A percentile compares a stretch with the other conserved stretches of the same genome.
Evolutionary conservation across 2,797 vertebrate genomes (phyloP).

Genomic region (Acipenser ruthenus): DNA sequence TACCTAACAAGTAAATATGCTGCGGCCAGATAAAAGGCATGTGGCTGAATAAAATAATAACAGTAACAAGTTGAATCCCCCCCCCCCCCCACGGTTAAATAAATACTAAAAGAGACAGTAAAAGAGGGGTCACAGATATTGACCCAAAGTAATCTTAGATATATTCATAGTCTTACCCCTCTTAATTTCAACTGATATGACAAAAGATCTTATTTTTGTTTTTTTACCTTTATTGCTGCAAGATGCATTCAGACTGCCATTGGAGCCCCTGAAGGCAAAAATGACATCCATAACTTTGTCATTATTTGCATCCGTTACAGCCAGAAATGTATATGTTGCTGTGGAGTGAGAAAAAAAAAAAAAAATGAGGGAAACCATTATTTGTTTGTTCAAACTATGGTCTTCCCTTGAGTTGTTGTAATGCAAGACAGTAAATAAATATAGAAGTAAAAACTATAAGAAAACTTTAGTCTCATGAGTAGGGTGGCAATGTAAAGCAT

Average conservation of each 20-base stretch:
- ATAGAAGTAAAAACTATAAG: neutral
- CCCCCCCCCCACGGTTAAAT: too few relatives aligned
- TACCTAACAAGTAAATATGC: too few relatives aligned
- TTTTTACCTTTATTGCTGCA: conserved; percentile 64
- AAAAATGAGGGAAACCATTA: neutral
- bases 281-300: conserved; percentile 81
- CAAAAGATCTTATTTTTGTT: too few relatives aligned
- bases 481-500: neutral
- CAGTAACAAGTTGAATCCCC: too few relatives aligned
- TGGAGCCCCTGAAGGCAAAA: conserved; percentile 61
- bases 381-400: neutral
- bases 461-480: neutral
- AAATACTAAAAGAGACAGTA: too few relatives aligned
- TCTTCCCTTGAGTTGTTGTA: neutral
- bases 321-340: conserved; percentile 75
- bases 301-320: conserved; percentile 53
- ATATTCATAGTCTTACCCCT: neutral
- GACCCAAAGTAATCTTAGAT: too few relatives aligned
- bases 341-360: conserved; percentile 25
- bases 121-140: too few relatives aligned
- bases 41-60: too few relatives aligned
- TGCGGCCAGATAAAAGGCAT: too few relatives aligned
- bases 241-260: conserved; percentile 50
- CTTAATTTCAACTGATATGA: neutral
- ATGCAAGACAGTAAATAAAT: neutral